Base-by-base conservation (phyloP, 2,888 invertebrate species). In the Hydriomena furcata region DNA sequence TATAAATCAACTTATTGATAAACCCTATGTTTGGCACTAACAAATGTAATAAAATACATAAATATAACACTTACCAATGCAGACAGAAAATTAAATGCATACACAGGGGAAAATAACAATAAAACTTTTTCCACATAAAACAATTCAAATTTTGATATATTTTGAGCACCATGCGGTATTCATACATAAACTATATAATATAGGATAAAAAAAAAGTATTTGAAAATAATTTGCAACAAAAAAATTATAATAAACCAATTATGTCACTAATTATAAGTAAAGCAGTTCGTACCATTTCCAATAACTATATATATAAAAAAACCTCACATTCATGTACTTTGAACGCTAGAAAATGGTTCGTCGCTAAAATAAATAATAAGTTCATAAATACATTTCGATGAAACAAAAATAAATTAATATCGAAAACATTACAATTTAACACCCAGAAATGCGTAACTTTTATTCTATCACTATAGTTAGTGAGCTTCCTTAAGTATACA, bases 1-100 rank as follows among this genome's bases (percentile, higher is more conserved):
- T 83, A 85, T 79, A 78, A 84, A 71, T 74, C 75, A 88, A 86
- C 86, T 85, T 86, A 79, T 81, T 83, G 79, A 84, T 85, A 84
- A 83, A 82, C 75, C 76, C 82, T 85, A 85, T 76, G 57, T 79
- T 89, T 90, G 89, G 90, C 90, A 90, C 89, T 86, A 89, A 88
- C 72, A 85, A 82, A 87, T 82, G 78, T 87, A 89, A 82, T 84
- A 82, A 79, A 41, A 68, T 79, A 77, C 70, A 68, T 72, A 82
- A 77, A 76, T 76, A 61, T 64, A 71, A 70, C 68, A 69, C 55
- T 70, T 74, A 63, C 59, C 56, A 74, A 74, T 71, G 57, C 52
- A 68, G 63, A 68, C 56, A 65, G 63, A 55, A 65, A 55, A 27
- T 32, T 23, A 37, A 42, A 51, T 24, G 52, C 66, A 62, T 61